These are phyloP conservation scores for Heliothis peltigera DNA, from an alignment of 2,888 invertebrate genomes.

Conservation along the genomic window DNA sequence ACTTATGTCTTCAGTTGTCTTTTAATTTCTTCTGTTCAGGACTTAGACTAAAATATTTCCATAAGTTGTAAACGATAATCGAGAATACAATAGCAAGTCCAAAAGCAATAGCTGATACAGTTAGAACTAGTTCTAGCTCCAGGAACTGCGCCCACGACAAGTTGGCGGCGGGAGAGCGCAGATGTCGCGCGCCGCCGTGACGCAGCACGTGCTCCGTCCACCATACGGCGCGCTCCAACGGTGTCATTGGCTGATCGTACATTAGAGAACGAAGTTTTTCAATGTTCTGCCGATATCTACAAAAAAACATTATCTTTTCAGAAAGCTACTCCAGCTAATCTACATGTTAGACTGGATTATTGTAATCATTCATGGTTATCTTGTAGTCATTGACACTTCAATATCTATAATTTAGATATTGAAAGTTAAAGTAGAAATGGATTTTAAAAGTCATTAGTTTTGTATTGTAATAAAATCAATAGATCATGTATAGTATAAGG, in stretches of 20 bases:
- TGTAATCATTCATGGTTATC: too few relatives aligned
- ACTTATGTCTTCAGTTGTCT: not conserved
- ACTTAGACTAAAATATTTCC: not conserved
- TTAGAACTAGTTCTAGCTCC: constrained; percentile 28
- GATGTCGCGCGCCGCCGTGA: constrained; percentile 37
- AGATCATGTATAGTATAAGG: too few relatives aligned
- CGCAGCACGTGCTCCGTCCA: constrained; percentile 45
- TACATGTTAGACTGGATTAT: too few relatives aligned
- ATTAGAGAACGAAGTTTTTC: constrained; percentile 22
- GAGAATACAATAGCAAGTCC: not conserved
- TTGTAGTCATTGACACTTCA: too few relatives aligned
- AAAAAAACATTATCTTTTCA: not conserved
- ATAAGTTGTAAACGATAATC: constrained; percentile 11
- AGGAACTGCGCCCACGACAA: constrained; percentile 41
- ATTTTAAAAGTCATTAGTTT: too few relatives aligned
- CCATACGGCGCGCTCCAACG: constrained; percentile 40
- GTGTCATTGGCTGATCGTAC: constrained; percentile 19
- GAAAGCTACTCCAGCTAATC: too few relatives aligned
- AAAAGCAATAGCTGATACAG: not conserved
- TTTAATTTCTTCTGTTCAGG: constrained; percentile 4
- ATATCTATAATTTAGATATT: too few relatives aligned
- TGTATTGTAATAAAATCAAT: too few relatives aligned
- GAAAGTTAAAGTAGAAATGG: too few relatives aligned
- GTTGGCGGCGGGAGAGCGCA: constrained; percentile 37
- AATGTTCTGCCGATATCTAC: constrained; percentile 28